Base-by-base conservation (phyloP, 2,797 vertebrate genomes). In the Sparidentex hasta region DNA sequence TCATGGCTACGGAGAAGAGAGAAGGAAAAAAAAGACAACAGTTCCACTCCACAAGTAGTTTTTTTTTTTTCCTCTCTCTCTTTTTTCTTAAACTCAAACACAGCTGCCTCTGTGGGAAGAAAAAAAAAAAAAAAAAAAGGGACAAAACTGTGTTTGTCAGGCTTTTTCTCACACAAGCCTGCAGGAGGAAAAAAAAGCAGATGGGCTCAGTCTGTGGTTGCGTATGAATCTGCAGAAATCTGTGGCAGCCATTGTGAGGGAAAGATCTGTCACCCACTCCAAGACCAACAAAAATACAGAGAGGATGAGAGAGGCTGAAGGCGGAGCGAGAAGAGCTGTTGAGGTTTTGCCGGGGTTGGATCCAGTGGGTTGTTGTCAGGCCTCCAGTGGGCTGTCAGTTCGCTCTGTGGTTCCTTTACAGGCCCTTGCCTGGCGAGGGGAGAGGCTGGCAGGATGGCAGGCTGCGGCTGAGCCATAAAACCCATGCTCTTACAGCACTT, bases 181-280 rank as follows among this genome's bases (percentile, higher is more conserved):
- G 27, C 65, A 86, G 81, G 89, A 68, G 74, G 65, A 82, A 78
- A 80, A 88, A 86, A 86, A 91, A 90, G 85, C 90, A 91, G 90
- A 92, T 92, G 90, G 91, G 76, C 81, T 84, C 75, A 79, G 82
- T 89, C 88, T 94, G 91, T 78, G 92, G 92, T 84, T 93, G 79
- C 84, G 76, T 87, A 87, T 90, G 88, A 91, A 88, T 91, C 72
- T 86, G 79, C 77, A 85, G 81, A 92, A 91, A 91, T 90, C 84
- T 86, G 88, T 74, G 85, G 74, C 87, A 82, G 87, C 69, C 86
- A 66, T 81, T 75, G 85, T 68, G 74, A 86, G 76, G 82, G 86
- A 80, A 87, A 83, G 88, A 88, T 89, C 88, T 82, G 93, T 93
- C 90, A 90, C 68, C 78, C 79, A n/a, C 69, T 82, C 71, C 17